A percentile compares a stretch with the other conserved stretches of the same genome.
Evolutionary conservation across 2,797 vertebrate species (phyloP).

Genomic region (Trachops cirrhosus): DNA sequence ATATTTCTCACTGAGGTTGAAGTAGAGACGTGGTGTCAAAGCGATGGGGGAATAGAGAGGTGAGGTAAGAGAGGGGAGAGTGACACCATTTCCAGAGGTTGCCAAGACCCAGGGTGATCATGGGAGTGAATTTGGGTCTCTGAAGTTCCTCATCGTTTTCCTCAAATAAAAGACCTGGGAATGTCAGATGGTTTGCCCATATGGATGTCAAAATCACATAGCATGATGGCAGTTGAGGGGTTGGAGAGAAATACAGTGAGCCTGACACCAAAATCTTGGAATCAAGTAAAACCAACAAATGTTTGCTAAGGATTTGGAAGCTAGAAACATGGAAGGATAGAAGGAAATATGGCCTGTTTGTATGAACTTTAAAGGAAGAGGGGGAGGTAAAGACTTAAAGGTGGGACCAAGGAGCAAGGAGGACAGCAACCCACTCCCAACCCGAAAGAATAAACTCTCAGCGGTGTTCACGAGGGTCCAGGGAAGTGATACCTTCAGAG

Average conservation of each 20-base stretch:
- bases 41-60: background rate
- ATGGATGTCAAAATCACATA: background rate
- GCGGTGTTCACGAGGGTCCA: background rate
- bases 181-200: background rate
- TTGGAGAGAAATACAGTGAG: background rate
- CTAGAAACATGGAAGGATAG: background rate
- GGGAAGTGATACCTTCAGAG: background rate
- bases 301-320: background rate
- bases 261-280: background rate
- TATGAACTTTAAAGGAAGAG: background rate
- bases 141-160: background rate
- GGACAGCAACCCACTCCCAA: background rate
- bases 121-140: background rate
- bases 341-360: background rate
- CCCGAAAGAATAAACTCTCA: background rate
- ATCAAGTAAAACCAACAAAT: background rate
- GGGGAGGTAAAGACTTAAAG: background rate
- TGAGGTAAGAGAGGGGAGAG: background rate
- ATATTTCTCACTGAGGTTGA: background rate
- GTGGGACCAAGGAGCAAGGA: background rate
- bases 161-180: background rate
- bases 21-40: background rate
- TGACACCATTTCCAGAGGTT: background rate
- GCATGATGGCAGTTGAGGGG: background rate
- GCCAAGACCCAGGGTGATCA: background rate